phyloP scores from a whole-genome alignment of 2,888 invertebrate species.

The Lasiommata megera region DNA sequence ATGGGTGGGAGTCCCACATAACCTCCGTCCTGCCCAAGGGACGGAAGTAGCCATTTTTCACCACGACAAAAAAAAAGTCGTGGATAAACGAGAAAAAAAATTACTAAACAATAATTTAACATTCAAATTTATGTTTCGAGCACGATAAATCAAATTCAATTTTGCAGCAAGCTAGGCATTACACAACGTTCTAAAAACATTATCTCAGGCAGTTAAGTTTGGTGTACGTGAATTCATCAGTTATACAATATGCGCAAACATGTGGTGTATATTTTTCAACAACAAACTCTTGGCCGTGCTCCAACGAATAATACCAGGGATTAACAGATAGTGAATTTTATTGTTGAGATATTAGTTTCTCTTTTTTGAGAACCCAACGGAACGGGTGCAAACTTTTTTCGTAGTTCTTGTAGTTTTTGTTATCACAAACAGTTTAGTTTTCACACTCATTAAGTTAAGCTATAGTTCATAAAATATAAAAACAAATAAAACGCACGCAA shows the following conservation, averaged over 20 bases:
- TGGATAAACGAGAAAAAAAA: not conserved
- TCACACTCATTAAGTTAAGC: too few relatives aligned
- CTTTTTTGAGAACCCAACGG: not conserved
- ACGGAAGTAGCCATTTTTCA: too few relatives aligned
- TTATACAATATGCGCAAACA: conserved; percentile 28
- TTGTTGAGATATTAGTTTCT: conserved; percentile 17
- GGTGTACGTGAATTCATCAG: conserved; percentile 25
- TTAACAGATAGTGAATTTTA: conserved; percentile 25
- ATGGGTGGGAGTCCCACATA: too few relatives aligned
- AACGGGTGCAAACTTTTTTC: not conserved
- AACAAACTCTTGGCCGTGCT: conserved; percentile 30
- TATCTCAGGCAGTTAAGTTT: conserved; percentile 19
- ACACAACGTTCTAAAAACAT: conserved; percentile 8
- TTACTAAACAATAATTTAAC: not conserved
- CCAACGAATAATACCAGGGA: conserved; percentile 34
- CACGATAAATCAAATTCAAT: conserved; percentile 9
- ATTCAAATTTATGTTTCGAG: not conserved
- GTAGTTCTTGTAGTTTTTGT: not conserved
- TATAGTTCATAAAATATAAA: too few relatives aligned
- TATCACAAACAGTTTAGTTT: not conserved
- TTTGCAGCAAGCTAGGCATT: conserved; percentile 7
- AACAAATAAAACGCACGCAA: too few relatives aligned
- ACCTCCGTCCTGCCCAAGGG: too few relatives aligned
- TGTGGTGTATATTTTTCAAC: conserved; percentile 30
- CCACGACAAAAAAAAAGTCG: too few relatives aligned